phyloP scores from a whole-genome alignment of 2,888 invertebrate genomes.

The Tribolium freemani region DNA sequence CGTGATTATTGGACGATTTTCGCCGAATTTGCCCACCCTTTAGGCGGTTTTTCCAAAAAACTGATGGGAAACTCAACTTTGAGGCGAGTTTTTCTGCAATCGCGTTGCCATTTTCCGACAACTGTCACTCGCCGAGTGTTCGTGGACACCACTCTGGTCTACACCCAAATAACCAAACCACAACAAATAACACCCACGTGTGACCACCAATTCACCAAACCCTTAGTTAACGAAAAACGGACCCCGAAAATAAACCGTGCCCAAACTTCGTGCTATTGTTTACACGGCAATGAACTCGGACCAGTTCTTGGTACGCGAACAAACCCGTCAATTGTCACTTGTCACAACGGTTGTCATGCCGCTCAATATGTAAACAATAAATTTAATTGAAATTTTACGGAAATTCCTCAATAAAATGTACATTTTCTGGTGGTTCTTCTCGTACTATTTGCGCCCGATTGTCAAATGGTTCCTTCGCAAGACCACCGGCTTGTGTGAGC shows the following conservation, averaged over 20 bases:
- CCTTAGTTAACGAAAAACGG: too few relatives aligned
- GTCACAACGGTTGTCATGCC: slow-evolving; percentile 29
- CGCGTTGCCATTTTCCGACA: too few relatives aligned
- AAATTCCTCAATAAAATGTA: slow-evolving; percentile 48
- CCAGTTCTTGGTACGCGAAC: not conserved
- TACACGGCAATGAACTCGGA: too few relatives aligned
- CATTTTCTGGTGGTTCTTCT: slow-evolving; percentile 68
- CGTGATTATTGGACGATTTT: not conserved
- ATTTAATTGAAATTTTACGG: not conserved
- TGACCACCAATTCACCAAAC: too few relatives aligned
- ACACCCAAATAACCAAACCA: too few relatives aligned
- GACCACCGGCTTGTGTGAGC: slow-evolving; percentile 90
- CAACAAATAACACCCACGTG: too few relatives aligned
- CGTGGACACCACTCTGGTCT: too few relatives aligned
- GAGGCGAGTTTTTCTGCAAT: too few relatives aligned
- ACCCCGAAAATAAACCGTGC: too few relatives aligned
- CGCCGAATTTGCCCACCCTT: not conserved
- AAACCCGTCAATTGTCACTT: slow-evolving; percentile 2
- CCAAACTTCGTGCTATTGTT: too few relatives aligned
- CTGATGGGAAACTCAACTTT: not conserved
- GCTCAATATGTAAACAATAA: slow-evolving; percentile 24
- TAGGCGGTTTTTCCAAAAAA: not conserved
- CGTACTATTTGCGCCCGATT: slow-evolving; percentile 84
- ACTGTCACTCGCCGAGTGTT: too few relatives aligned
- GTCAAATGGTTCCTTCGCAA: slow-evolving; percentile 91